phyloP scores from a whole-genome alignment of 2,888 invertebrate species.

The Sesamia inferens region DNA sequence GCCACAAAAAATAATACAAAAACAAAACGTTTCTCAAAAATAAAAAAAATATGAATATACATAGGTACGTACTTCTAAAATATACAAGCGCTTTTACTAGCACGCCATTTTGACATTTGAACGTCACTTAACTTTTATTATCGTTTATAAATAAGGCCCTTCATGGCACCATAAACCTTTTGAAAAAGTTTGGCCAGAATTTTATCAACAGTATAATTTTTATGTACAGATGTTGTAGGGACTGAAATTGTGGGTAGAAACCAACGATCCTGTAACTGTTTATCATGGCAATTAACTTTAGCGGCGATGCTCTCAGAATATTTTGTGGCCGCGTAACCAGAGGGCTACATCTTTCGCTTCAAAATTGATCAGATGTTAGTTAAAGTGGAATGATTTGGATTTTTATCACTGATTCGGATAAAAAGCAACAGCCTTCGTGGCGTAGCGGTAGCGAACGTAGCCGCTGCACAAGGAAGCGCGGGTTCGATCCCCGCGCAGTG shows the following conservation, averaged over 20 bases:
- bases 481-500: too few relatives aligned
- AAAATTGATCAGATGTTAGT: neutral
- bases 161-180: constrained; percentile 17
- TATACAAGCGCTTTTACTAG: too few relatives aligned
- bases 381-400: neutral
- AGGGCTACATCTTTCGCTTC: neutral
- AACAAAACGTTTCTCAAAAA: too few relatives aligned
- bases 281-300: constrained; percentile 78
- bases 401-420: neutral
- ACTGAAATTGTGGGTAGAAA: constrained; percentile 58
- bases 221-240: constrained; percentile 53
- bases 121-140: neutral
- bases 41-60: too few relatives aligned
- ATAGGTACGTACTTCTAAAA: too few relatives aligned
- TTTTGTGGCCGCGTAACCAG: constrained; percentile 60
- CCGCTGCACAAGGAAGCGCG: too few relatives aligned
- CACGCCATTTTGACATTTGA: neutral
- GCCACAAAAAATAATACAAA: too few relatives aligned
- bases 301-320: constrained; percentile 67
- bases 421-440: too few relatives aligned
- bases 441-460: too few relatives aligned
- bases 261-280: constrained; percentile 74
- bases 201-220: constrained; percentile 47
- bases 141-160: neutral
- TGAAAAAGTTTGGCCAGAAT: constrained; percentile 33